Percentiles rank a stretch among this genome's conserved stretches.
These are phyloP conservation scores for Leptodactylus fuscus DNA, from an alignment of 2,113 vertebrate species.

Conservation along the genomic window DNA sequence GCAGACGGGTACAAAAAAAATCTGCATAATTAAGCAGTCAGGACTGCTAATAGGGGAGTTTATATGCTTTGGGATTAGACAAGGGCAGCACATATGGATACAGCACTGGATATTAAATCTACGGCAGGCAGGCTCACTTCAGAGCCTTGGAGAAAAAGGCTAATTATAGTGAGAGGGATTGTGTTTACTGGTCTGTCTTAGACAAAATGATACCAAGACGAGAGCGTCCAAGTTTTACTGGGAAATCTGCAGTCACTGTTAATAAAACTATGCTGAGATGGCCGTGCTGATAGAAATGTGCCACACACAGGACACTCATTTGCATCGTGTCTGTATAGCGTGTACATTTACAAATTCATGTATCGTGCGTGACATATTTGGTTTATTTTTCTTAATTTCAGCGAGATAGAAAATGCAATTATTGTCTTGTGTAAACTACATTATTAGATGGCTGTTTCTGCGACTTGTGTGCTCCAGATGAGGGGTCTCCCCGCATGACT, in stretches of 20 bases:
- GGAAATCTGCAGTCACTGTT: conserved; percentile 80
- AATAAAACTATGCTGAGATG: conserved; percentile 82
- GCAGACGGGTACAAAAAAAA: conserved; percentile 87
- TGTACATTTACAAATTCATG: background rate
- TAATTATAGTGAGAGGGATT: conserved; percentile 91
- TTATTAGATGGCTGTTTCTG: background rate
- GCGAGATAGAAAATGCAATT: background rate
- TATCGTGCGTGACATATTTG: background rate
- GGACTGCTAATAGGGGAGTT: conserved; percentile 89
- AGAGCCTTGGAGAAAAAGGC: conserved; percentile 83
- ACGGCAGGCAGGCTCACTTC: conserved; percentile 83
- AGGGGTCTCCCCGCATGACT: conserved; percentile 49
- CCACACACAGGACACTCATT: background rate
- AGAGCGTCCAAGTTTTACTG: conserved; percentile 82
- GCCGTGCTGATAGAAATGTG: conserved; percentile 68
- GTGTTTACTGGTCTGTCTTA: conserved; percentile 89
- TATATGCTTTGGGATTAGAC: conserved; percentile 87
- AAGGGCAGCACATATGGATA: conserved; percentile 89
- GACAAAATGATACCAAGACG: conserved; percentile 82
- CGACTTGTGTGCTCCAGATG: conserved; percentile 19
- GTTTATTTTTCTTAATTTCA: background rate
- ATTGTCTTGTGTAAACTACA: background rate
- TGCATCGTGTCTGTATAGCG: background rate
- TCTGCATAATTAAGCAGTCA: conserved; percentile 92
- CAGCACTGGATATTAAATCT: conserved; percentile 88